phyloP scores from a whole-genome alignment of 2,113 vertebrate genomes.

The Strix aluco region DNA sequence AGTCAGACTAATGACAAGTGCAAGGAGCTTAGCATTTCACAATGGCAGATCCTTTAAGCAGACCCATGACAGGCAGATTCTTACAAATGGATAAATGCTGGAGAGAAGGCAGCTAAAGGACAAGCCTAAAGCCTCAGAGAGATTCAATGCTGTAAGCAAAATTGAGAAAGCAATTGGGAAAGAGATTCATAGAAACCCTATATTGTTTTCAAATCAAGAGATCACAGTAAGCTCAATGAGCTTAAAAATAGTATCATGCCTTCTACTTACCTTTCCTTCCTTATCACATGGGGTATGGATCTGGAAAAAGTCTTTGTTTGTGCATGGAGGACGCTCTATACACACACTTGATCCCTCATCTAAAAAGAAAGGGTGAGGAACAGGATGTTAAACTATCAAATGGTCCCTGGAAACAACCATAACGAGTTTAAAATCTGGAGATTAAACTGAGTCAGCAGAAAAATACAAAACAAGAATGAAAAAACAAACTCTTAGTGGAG shows the following conservation, averaged over 20 bases:
- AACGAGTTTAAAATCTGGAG: not conserved
- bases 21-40: not conserved
- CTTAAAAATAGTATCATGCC: not conserved
- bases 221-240: not conserved
- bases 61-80: not conserved
- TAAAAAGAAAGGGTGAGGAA: conserved; percentile 64
- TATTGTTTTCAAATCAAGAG: not conserved
- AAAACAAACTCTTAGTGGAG: not conserved
- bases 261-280: conserved; percentile 86
- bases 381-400: not conserved
- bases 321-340: conserved; percentile 83
- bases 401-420: accelerated
- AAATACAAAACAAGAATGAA: not conserved
- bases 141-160: not conserved
- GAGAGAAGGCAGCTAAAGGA: not conserved
- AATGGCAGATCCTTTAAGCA: not conserved
- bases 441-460: not conserved
- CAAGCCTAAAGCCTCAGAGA: not conserved
- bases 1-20: not conserved
- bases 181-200: not conserved
- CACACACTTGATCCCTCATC: conserved; percentile 88
- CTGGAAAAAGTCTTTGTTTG: conserved; percentile 91
- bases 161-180: not conserved
- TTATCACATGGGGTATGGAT: conserved; percentile 90
- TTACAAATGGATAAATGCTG: not conserved